phyloP scores from a whole-genome alignment of 2,113 vertebrate species.

The Hemiprocne comata region DNA sequence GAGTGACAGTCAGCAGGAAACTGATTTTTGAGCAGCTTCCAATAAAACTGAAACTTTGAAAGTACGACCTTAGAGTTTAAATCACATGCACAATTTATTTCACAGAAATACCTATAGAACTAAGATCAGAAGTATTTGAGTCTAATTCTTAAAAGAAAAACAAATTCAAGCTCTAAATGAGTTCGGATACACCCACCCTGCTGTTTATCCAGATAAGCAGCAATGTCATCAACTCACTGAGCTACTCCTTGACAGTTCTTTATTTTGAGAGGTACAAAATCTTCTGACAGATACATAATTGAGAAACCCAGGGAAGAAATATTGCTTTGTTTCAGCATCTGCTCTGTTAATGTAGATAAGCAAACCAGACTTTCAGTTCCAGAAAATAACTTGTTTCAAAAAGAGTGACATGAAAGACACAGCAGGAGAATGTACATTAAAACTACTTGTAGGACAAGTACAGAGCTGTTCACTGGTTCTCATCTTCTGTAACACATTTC shows the following conservation, averaged over 20 bases:
- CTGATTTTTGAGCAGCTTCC: neutral
- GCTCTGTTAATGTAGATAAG: slow-evolving; percentile 30
- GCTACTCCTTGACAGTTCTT: slow-evolving; percentile 27
- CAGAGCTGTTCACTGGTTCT: neutral
- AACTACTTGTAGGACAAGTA: neutral
- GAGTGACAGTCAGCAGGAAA: neutral
- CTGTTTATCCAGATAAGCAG: neutral
- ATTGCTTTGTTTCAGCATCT: slow-evolving; percentile 37
- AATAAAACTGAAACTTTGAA: neutral
- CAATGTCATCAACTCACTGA: neutral
- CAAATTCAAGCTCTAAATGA: neutral
- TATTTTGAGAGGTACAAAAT: neutral
- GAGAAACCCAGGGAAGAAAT: slow-evolving; percentile 31
- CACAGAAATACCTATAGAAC: neutral
- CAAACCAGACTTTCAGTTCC: neutral
- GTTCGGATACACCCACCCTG: neutral
- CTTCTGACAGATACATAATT: slow-evolving; percentile 31
- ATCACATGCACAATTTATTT: neutral
- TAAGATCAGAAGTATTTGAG: neutral
- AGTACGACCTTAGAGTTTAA: neutral
- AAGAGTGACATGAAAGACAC: neutral
- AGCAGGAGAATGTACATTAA: neutral
- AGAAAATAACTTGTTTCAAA: neutral
- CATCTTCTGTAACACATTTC: neutral
- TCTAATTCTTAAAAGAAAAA: neutral